phyloP scores from a whole-genome alignment of 2,888 invertebrate species.

The Dinocampus coccinellae region DNA sequence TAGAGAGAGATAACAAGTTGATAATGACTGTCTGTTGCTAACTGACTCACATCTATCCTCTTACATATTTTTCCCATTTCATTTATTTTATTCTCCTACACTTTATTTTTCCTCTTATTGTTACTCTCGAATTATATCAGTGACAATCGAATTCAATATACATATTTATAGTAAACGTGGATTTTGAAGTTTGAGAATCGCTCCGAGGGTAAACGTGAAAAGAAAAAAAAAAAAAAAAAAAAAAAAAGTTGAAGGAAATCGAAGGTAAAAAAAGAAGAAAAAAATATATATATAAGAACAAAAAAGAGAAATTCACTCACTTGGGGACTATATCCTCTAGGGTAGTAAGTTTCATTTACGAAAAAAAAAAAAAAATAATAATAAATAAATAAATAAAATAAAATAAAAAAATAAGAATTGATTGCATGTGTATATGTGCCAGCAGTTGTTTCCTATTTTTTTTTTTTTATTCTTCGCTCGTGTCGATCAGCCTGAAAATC shows the following conservation, averaged over 20 bases:
- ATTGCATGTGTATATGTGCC: no score
- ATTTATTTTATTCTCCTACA: not conserved
- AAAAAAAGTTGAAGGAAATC: not conserved
- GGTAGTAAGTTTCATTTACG: slow-evolving; percentile 52
- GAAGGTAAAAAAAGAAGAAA: not conserved
- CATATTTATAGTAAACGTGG: no score
- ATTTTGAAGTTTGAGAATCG: no score
- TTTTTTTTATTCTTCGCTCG: slow-evolving; percentile 61
- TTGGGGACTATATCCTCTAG: slow-evolving; percentile 32
- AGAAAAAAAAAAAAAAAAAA: slow-evolving; percentile 30
- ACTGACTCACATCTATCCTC: slow-evolving; percentile 31
- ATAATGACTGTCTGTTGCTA: slow-evolving; percentile 35
- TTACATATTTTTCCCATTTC: slow-evolving; percentile 14
- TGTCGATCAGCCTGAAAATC: slow-evolving; percentile 48
- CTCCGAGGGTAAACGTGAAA: slow-evolving; percentile 46
- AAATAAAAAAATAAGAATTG: no score
- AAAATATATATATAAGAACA: no score
- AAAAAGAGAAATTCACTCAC: slow-evolving; percentile 2
- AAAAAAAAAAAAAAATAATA: slow-evolving; percentile 40
- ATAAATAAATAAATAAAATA: no score
- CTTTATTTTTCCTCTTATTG: slow-evolving; percentile 12
- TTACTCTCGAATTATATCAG: slow-evolving; percentile 12
- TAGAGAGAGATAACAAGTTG: slow-evolving; percentile 15
- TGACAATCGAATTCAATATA: no score
- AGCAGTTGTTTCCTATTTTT: slow-evolving; percentile 57